A percentile compares a stretch with the other conserved stretches of the same genome.
Conservation (phyloP, 1,140 invertebrate species). For the Caenorhabditis briggsae region DNA sequence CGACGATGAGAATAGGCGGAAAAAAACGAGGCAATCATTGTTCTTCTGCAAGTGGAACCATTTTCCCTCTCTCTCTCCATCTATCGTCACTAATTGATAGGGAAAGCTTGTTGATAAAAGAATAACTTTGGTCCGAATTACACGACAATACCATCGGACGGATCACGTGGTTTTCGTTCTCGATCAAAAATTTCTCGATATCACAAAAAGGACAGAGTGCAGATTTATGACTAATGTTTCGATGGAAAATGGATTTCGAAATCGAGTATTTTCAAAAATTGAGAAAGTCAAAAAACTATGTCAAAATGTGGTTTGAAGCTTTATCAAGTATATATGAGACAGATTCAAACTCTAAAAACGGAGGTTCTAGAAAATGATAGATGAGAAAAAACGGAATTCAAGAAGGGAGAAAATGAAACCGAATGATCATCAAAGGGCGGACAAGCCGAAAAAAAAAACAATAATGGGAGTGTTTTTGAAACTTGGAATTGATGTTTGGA, state of each 20-base stretch:
- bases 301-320: too few species aligned
- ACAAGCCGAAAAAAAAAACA: too few species aligned
- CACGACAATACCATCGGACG: neutral
- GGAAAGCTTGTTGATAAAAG: slow-evolving; percentile 26
- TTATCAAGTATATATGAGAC: too few species aligned
- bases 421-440: too few species aligned
- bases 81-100: slow-evolving; percentile 20
- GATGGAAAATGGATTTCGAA: neutral
- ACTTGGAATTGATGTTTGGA: too few species aligned
- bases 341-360: too few species aligned
- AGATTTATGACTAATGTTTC: neutral
- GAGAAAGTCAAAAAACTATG: too few species aligned
- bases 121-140: neutral
- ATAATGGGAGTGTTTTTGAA: too few species aligned
- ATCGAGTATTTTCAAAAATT: too few species aligned
- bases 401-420: too few species aligned
- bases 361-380: too few species aligned
- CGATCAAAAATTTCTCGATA: neutral
- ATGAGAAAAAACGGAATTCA: too few species aligned
- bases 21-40: neutral
- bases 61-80: neutral
- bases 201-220: neutral
- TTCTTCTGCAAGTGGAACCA: slow-evolving; percentile 20
- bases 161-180: slow-evolving; percentile 6
- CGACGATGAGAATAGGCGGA: neutral